phyloP scores from a whole-genome alignment of 2,113 vertebrate genomes.

The Gallinago media region DNA sequence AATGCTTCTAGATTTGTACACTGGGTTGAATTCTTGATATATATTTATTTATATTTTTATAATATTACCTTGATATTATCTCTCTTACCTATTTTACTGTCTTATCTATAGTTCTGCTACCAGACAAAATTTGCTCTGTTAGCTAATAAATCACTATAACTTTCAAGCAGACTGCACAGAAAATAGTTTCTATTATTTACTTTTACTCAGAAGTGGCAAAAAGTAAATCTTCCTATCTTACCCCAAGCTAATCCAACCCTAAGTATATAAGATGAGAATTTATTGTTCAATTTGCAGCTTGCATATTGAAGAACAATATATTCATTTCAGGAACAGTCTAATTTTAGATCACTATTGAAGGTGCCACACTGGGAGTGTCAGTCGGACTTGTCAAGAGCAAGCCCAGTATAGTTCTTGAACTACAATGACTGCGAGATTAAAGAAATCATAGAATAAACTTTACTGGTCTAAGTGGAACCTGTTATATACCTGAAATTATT shows the following conservation, averaged over 20 bases:
- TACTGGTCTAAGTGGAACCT: not conserved
- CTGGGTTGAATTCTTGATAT: not conserved
- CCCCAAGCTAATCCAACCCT: not conserved
- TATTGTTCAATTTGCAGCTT: conserved; percentile 25
- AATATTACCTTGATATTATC: not conserved
- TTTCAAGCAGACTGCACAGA: not conserved
- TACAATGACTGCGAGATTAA: not conserved
- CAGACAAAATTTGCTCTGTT: not conserved
- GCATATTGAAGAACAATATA: conserved; percentile 5
- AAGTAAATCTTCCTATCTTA: not conserved
- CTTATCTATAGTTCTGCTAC: not conserved
- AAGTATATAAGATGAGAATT: not conserved
- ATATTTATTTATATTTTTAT: not conserved
- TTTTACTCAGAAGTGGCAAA: not conserved
- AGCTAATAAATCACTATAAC: not conserved
- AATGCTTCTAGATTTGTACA: not conserved
- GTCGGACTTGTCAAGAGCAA: conserved; percentile 19
- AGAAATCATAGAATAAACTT: not conserved
- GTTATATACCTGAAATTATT: not conserved
- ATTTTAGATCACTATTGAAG: conserved; percentile 27
- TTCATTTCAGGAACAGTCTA: conserved; percentile 48
- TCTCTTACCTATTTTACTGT: not conserved
- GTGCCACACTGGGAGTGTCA: not conserved
- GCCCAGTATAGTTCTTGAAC: not conserved
- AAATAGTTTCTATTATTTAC: conserved; percentile 28